Evolutionary conservation across 2,888 invertebrate species (phyloP).

Genomic region (Synanthedon myopaeformis): DNA sequence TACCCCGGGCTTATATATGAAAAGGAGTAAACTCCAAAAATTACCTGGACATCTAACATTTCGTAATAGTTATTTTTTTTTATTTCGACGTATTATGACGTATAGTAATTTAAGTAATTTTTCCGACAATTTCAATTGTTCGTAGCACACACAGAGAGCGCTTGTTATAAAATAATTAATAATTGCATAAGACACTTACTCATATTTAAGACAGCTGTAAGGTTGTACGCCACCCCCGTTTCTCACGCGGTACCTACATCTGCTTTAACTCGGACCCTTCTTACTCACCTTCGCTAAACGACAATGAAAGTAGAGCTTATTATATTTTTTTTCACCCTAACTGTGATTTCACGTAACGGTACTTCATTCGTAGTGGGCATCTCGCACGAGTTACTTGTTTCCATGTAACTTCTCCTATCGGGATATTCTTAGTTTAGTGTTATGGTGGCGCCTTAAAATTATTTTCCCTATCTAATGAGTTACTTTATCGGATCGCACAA

Average conservation of each 20-base stretch:
- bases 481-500: not conserved
- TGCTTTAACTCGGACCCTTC: conserved; percentile 32
- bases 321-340: conserved; percentile 11
- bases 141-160: not conserved
- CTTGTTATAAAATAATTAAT: not conserved
- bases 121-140: too few relatives aligned
- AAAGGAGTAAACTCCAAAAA: too few relatives aligned
- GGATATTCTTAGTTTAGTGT: too few relatives aligned
- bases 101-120: too few relatives aligned
- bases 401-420: too few relatives aligned
- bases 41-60: too few relatives aligned
- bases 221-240: conserved; percentile 29
- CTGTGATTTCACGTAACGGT: conserved; percentile 37
- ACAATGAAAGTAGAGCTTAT: conserved; percentile 1
- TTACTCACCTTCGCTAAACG: conserved; percentile 8
- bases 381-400: conserved; percentile 12
- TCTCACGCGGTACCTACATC: conserved; percentile 40
- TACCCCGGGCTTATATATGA: too few relatives aligned
- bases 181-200: not conserved
- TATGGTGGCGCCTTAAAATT: too few relatives aligned
- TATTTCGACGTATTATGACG: too few relatives aligned
- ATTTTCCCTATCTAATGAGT: too few relatives aligned
- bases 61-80: too few relatives aligned
- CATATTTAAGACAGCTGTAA: conserved; percentile 4
- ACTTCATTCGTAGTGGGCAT: conserved; percentile 30